Evolutionary conservation across 2,888 invertebrate genomes (phyloP).

Genomic region (Ecliptopera silaceata): DNA sequence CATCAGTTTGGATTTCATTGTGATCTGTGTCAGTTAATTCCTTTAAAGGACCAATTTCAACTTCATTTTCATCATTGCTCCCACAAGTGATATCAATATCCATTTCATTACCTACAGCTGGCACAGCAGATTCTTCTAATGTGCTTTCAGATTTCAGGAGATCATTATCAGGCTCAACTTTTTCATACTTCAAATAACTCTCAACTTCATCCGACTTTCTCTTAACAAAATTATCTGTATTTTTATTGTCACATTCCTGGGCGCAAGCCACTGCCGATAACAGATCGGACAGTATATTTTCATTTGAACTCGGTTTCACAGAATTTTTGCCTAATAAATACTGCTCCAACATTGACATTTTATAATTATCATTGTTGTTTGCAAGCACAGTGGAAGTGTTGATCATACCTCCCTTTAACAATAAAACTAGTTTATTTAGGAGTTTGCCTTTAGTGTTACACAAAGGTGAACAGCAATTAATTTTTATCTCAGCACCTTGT

Average conservation of each 20-base stretch:
- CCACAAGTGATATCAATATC: conserved; percentile 75
- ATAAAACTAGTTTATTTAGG: conserved; percentile 86
- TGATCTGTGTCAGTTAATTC: conserved; percentile 69
- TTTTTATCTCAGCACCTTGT: conserved; percentile 72
- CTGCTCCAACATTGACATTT: conserved; percentile 87
- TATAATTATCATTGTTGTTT: conserved; percentile 75
- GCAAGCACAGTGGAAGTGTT: conserved; percentile 69
- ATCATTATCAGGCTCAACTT: conserved; percentile 50
- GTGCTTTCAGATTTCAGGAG: conserved; percentile 80
- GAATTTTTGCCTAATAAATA: conserved; percentile 84
- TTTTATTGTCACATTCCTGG: conserved; percentile 84
- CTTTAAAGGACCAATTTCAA: conserved; percentile 78
- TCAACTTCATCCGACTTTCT: conserved; percentile 67
- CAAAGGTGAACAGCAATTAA: conserved; percentile 90
- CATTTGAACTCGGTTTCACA: conserved; percentile 66
- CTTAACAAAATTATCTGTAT: conserved; percentile 71
- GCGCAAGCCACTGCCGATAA: conserved; percentile 84
- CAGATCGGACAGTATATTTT: conserved; percentile 84
- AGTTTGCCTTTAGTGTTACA: conserved; percentile 89
- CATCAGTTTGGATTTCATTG: conserved; percentile 55
- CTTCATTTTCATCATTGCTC: conserved; percentile 71
- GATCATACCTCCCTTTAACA: conserved; percentile 83
- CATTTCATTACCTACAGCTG: conserved; percentile 79
- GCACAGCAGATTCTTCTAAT: conserved; percentile 77
- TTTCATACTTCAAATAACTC: conserved; percentile 62